Conservation (phyloP, 2,888 invertebrate genomes). For the Malthinus flaveolus region DNA sequence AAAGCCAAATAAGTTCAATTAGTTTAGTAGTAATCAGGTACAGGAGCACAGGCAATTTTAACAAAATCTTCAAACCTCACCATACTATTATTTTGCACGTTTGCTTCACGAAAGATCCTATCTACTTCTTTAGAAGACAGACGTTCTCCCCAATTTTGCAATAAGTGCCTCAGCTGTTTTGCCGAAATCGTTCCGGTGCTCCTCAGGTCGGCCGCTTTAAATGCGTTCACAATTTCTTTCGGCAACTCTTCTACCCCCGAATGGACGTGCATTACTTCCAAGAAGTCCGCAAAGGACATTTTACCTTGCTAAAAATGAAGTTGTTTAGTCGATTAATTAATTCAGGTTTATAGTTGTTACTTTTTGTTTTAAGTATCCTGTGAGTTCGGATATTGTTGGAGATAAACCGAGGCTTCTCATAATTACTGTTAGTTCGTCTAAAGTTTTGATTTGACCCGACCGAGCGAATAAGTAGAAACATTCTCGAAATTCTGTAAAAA, state of each 20-base stretch:
- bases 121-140: constrained; percentile 77
- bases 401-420: constrained; percentile 95
- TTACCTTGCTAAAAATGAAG: constrained; percentile 67
- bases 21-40: constrained; percentile 91
- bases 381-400: constrained; percentile 89
- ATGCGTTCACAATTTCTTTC: constrained; percentile 85
- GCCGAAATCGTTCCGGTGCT: constrained; percentile 78
- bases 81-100: constrained; percentile 76
- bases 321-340: not conserved
- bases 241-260: constrained; percentile 82
- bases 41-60: constrained; percentile 89
- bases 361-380: constrained; percentile 76
- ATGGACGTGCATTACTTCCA: constrained; percentile 94
- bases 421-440: constrained; percentile 90
- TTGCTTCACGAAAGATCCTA: constrained; percentile 89
- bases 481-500: constrained; percentile 85
- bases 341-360: constrained; percentile 27
- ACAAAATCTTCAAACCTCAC: constrained; percentile 92
- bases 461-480: constrained; percentile 94
- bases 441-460: constrained; percentile 82
- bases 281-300: constrained; percentile 93
- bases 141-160: constrained; percentile 92
- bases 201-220: constrained; percentile 80
- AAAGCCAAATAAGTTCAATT: constrained; percentile 35
- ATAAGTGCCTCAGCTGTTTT: constrained; percentile 79